These are phyloP conservation scores for Minunthozetes semirufus DNA, from an alignment of 2,888 invertebrate species.

Conservation along the genomic window DNA sequence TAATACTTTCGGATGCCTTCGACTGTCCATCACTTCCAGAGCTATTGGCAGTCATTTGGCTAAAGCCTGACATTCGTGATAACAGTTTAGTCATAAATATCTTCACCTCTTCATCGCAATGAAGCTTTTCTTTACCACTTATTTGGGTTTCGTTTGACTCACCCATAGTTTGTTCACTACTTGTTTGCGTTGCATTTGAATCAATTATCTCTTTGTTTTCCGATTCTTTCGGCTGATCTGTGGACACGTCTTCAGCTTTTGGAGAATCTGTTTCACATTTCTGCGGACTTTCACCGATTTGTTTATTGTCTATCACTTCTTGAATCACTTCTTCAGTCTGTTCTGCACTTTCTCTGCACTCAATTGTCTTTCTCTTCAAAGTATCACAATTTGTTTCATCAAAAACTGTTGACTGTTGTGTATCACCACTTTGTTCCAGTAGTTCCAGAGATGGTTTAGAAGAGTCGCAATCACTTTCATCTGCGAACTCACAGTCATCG, in stretches of 20 bases:
- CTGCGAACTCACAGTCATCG: constrained; percentile 40
- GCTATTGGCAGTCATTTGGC: neutral
- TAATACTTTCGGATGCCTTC: neutral
- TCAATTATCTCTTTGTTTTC: neutral
- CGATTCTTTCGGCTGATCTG: neutral
- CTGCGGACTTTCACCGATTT: neutral
- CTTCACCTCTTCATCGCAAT: constrained; percentile 2
- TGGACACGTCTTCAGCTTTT: neutral
- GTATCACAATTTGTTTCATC: constrained; percentile 2
- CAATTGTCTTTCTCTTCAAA: neutral
- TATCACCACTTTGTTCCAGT: neutral
- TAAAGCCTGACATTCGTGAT: neutral
- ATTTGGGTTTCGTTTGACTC: neutral
- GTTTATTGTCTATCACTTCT: neutral
- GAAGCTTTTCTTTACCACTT: neutral
- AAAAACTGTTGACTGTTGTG: neutral
- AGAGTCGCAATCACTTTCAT: constrained; percentile 18
- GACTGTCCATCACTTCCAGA: neutral
- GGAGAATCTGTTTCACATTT: neutral
- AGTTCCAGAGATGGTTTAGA: constrained; percentile 5
- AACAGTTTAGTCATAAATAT: constrained; percentile 4
- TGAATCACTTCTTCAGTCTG: neutral
- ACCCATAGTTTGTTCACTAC: neutral
- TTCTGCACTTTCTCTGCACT: neutral
- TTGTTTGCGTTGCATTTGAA: neutral